Percentiles rank a stretch among this genome's conserved stretches.
Conservation (phyloP, 2,888 invertebrate genomes). For the Xylocampa areola region DNA sequence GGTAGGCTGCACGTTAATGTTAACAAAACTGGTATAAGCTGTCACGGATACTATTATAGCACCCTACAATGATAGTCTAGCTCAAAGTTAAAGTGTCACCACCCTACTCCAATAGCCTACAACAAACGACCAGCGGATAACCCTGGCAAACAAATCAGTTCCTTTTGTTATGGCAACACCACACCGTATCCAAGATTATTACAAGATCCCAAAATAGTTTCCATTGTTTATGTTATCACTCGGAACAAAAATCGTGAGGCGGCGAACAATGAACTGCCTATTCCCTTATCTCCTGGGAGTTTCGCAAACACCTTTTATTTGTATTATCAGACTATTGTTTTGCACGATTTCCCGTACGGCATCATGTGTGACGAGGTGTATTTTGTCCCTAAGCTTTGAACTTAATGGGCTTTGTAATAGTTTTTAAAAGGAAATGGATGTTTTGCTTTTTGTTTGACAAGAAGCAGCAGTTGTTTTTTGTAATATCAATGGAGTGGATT, state of each 20-base stretch:
- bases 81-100: no score
- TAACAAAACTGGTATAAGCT: no score
- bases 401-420: constrained; percentile 21
- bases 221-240: constrained; percentile 33
- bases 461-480: neutral
- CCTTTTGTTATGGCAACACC: constrained; percentile 6
- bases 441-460: neutral
- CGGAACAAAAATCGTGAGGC: constrained; percentile 31
- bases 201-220: constrained; percentile 13
- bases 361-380: constrained; percentile 58
- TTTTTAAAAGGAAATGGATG: constrained; percentile 19
- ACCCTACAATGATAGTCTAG: no score
- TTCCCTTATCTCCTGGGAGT: constrained; percentile 33
- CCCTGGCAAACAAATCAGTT: constrained; percentile 3
- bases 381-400: constrained; percentile 52
- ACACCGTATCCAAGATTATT: constrained; percentile 19
- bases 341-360: constrained; percentile 68
- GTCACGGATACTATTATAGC: no score
- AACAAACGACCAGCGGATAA: constrained; percentile 2
- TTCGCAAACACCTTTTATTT: constrained; percentile 67
- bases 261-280: constrained; percentile 20
- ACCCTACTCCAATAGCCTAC: neutral
- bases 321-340: constrained; percentile 77
- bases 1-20: no score
- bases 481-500: neutral